Evolutionary conservation across 2,113 vertebrate species (phyloP).

Genomic region (Podarcis cretensis): DNA sequence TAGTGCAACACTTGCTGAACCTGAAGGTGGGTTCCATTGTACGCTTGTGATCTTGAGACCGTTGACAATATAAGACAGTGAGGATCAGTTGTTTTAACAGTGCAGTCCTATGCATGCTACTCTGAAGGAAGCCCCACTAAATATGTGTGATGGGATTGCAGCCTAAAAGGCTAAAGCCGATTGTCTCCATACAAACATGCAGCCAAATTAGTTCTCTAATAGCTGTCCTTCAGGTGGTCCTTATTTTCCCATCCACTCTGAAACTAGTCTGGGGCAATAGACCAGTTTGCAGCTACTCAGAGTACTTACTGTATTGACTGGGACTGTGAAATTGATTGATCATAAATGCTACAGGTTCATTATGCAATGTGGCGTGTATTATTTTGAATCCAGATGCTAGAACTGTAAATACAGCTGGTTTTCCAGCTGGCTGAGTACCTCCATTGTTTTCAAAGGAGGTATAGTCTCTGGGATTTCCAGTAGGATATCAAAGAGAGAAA

Average conservation of each 20-base stretch:
- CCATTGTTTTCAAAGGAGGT: neutral
- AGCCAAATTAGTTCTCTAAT: neutral
- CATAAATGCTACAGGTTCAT: neutral
- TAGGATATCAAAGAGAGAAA: neutral
- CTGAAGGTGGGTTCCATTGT: neutral
- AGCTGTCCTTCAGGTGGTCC: neutral
- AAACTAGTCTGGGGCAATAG: neutral
- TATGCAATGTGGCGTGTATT: neutral
- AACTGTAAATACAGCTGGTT: neutral
- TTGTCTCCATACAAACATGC: neutral
- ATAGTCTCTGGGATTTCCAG: neutral
- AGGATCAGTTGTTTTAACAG: neutral
- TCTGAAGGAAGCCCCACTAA: too few species aligned
- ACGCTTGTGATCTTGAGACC: too few species aligned
- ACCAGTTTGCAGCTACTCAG: neutral
- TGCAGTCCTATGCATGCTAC: too few species aligned
- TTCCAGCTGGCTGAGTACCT: neutral
- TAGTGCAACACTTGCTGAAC: too few species aligned
- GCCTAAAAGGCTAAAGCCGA: neutral
- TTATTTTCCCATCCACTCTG: neutral
- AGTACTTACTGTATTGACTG: neutral
- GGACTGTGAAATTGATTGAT: neutral
- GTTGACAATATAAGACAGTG: neutral
- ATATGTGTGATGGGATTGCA: too few species aligned
- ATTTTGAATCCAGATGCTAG: neutral